Conservation (phyloP, 37 sponge, comb jelly and placozoan genomes). For the Theonella swinhoei region DNA sequence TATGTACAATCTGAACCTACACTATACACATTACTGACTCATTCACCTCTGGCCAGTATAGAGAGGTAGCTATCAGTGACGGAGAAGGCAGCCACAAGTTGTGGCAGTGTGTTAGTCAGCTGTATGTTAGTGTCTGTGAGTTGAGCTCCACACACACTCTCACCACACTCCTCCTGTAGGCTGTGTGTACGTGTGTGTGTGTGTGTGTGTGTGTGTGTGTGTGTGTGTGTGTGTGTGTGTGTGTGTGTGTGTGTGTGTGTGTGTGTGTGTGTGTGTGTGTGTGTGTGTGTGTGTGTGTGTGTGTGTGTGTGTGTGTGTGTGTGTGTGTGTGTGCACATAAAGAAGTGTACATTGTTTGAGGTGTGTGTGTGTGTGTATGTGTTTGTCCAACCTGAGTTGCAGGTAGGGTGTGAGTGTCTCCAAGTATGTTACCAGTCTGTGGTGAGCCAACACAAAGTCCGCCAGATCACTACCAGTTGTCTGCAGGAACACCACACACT, state of each 20-base stretch:
- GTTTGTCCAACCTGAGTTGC: constrained; percentile 42
- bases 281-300: background rate
- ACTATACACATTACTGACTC: no score
- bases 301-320: background rate
- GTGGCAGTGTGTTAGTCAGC: constrained; percentile 18
- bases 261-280: no score
- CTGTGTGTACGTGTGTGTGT: constrained; percentile 12
- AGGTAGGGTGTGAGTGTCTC: constrained; percentile 70
- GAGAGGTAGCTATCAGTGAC: constrained; percentile 29
- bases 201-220: background rate
- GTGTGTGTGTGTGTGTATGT: background rate
- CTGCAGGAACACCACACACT: constrained; percentile 6
- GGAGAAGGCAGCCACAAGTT: constrained; percentile 31
- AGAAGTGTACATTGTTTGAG: background rate
- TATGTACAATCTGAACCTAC: no score
- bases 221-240: background rate
- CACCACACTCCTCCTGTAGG: constrained; percentile 64
- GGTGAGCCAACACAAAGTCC: constrained; percentile 57
- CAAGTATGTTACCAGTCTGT: constrained; percentile 41
- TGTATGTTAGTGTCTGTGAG: constrained; percentile 56
- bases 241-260: no score
- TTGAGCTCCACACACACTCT: constrained; percentile 61
- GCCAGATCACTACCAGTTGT: constrained; percentile 25
- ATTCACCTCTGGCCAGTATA: constrained; percentile 30
- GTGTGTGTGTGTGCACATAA: background rate